Conservation (phyloP, 1,140 invertebrate species). For the Aplysia californica region DNA sequence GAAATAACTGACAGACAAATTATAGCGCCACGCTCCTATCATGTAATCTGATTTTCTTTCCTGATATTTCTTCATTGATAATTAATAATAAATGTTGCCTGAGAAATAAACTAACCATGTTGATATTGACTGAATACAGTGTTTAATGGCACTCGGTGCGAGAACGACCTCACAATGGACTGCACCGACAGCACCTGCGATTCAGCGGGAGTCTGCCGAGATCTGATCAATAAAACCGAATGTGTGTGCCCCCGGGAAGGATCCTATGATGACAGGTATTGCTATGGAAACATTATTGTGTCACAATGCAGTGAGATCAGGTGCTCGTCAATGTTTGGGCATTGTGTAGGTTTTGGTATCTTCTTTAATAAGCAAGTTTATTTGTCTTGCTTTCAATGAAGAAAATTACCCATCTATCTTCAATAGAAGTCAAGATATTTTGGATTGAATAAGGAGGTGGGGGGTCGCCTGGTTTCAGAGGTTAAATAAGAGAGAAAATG, state of each 20-base stretch:
- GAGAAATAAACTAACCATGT: no score
- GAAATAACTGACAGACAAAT: no score
- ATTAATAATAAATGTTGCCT: no score
- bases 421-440: neutral
- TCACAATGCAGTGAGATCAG: neutral
- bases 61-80: no score
- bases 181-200: conserved; percentile 26
- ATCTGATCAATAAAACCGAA: conserved; percentile 10
- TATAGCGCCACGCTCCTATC: no score
- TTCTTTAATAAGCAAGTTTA: no score
- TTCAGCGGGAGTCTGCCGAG: conserved; percentile 27
- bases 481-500: no score
- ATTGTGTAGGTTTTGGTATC: no score
- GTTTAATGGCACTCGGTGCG: conserved; percentile 29
- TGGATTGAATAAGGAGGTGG: neutral
- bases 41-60: no score
- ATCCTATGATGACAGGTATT: conserved; percentile 9
- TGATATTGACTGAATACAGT: conserved; percentile 10
- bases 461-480: no score
- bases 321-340: neutral
- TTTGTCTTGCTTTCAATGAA: no score
- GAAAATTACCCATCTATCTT: neutral
- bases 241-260: conserved; percentile 29
- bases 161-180: conserved; percentile 25
- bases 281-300: neutral